Percentiles rank a stretch among this genome's conserved stretches.
Evolutionary conservation across 2,888 invertebrate species (phyloP).

Genomic region (Antheraea yamamai): DNA sequence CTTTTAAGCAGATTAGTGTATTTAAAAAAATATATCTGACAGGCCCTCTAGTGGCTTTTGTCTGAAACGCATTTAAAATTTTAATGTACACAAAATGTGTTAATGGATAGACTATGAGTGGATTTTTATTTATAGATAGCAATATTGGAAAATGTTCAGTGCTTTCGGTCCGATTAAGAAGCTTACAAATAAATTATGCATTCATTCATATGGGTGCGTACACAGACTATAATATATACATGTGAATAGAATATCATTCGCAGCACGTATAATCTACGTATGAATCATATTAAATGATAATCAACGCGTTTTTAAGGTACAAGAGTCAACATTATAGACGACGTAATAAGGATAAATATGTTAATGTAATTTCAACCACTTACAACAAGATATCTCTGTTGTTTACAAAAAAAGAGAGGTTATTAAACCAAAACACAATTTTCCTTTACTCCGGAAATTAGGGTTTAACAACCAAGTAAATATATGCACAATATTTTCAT

Average conservation of each 20-base stretch:
- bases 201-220: background rate
- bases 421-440: too few relatives aligned
- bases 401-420: background rate
- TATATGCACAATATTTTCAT: background rate
- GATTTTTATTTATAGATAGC: conserved; percentile 16
- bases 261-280: conserved; percentile 2
- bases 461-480: background rate
- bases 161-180: conserved; percentile 5
- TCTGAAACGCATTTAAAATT: conserved; percentile 30
- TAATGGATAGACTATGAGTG: conserved; percentile 15
- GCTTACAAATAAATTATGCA: conserved; percentile 3
- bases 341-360: background rate
- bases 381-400: background rate
- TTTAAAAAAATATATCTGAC: conserved; percentile 54
- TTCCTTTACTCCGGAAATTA: background rate
- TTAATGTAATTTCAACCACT: background rate
- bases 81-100: conserved; percentile 19
- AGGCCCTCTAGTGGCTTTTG: conserved; percentile 48
- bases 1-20: conserved; percentile 56
- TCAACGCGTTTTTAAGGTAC: background rate
- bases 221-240: background rate
- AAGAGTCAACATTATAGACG: background rate
- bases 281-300: background rate
- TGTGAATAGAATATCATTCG: background rate
- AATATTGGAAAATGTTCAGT: conserved; percentile 7